phyloP scores from a whole-genome alignment of 2,113 vertebrate genomes.

The Pangasianodon hypophthalmus region DNA sequence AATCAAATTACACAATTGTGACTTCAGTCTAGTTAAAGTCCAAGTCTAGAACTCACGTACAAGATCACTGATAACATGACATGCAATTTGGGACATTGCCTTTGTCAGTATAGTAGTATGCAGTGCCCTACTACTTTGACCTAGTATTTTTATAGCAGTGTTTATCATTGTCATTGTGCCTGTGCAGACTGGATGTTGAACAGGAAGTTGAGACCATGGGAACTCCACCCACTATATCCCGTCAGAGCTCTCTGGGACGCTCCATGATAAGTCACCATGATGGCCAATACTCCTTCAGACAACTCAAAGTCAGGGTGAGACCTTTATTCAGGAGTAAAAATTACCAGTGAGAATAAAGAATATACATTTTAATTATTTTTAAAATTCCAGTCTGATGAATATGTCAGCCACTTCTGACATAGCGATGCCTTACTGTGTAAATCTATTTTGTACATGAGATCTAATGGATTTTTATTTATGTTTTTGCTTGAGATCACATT shows the following conservation, averaged over 20 bases:
- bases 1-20: not conserved
- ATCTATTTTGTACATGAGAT: not conserved
- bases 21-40: not conserved
- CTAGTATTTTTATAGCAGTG: not conserved
- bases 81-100: not conserved
- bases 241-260: conserved; percentile 70
- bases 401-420: not conserved
- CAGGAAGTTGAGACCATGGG: conserved; percentile 76
- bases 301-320: conserved; percentile 77
- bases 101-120: not conserved
- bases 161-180: not conserved
- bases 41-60: not conserved
- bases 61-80: not conserved
- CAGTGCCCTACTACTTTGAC: not conserved
- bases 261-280: conserved; percentile 66
- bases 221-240: conserved; percentile 68
- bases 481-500: not conserved
- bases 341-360: not conserved
- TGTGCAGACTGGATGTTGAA: conserved; percentile 66
- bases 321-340: not conserved
- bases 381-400: not conserved
- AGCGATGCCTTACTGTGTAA: not conserved
- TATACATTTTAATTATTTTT: not conserved
- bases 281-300: conserved; percentile 75
- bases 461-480: not conserved